phyloP scores from a whole-genome alignment of 2,113 vertebrate genomes.

The Ptychochromis oligacanthus region DNA sequence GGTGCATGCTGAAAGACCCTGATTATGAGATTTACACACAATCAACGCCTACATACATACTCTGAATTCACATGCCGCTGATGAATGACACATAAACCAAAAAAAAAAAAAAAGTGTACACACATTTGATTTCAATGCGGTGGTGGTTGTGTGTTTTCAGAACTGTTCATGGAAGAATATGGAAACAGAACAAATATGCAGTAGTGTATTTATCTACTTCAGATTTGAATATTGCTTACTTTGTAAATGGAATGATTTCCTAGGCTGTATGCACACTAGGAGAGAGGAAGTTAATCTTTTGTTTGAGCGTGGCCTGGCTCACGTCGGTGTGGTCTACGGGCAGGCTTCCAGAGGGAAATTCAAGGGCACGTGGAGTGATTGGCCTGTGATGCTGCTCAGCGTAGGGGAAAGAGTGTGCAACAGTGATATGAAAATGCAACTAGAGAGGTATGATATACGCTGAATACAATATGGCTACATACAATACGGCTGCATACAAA shows the following conservation, averaged over 20 bases:
- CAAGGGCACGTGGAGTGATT: constrained; percentile 68
- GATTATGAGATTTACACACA: constrained; percentile 31
- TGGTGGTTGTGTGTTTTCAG: not conserved
- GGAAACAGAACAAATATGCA: not conserved
- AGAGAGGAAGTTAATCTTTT: constrained; percentile 65
- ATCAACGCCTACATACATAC: not conserved
- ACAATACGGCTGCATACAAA: constrained; percentile 63
- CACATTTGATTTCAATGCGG: not conserved
- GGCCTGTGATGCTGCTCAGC: constrained; percentile 61
- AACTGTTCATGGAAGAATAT: not conserved
- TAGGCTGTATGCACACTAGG: constrained; percentile 7
- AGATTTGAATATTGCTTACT: constrained; percentile 25
- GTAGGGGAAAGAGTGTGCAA: constrained; percentile 50
- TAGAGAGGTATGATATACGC: constrained; percentile 48
- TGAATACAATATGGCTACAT: constrained; percentile 64
- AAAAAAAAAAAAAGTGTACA: not conserved
- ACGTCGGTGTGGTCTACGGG: constrained; percentile 59
- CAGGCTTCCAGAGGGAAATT: constrained; percentile 71
- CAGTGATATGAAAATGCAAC: constrained; percentile 69
- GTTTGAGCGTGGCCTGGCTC: constrained; percentile 62
- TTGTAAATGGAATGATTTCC: constrained; percentile 38
- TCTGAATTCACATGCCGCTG: not conserved
- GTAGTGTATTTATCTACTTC: constrained; percentile 24
- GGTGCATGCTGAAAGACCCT: constrained; percentile 10
- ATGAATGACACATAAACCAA: constrained; percentile 14